Evolutionary conservation across 2,888 invertebrate species (phyloP), one percentile per base, ranked within the genome.

Genomic region (Stenotaenia linearis): DNA sequence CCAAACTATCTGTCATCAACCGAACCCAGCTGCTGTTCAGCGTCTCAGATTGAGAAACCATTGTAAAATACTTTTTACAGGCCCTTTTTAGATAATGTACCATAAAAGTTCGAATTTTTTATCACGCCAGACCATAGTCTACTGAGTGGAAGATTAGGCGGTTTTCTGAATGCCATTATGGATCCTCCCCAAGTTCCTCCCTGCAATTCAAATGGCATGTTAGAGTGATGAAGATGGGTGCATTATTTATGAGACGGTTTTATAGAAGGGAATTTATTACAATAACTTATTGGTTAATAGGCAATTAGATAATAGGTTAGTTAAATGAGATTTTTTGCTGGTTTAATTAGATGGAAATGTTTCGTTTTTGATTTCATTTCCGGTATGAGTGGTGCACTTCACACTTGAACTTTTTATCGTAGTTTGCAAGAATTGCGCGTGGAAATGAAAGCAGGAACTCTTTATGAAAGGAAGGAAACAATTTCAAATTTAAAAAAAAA

Each of bases 371-470:
- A 69, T 23, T 69, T 15, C 23, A 69, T 69, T 69, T 69, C 69
- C 69, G 10, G 69, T 69, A 12, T 2, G n/a, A 69, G 2, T 25
- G n/a, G 69, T 69, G 50, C 18, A 18, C 50, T 50, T 69, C 69
- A 69, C 69, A 69, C 15, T 69, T 69, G 69, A 23, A 69, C 69
- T 69, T 69, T 50, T 69, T 28, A 25, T 69, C 25, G 10, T 69
- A 69, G n/a, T 28, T n/a, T 69, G n/a, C 10, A 69, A 69, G 25
- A 69, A 69, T 69, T 69, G 69, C 23, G 69, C 23, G 10, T 69
- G 69, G 69, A 69, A 69, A 69, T 69, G 69, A 69, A 69, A 23
- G 69, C 69, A 69, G 69, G 69, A 69, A 69, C 69, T 69, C 25
- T 69, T 69, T 3, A n/a, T 25, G 61, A 69, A 69, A 69, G 28